Evolutionary conservation across 2,888 invertebrate genomes (phyloP).

Genomic region (Adela reaumurella): DNA sequence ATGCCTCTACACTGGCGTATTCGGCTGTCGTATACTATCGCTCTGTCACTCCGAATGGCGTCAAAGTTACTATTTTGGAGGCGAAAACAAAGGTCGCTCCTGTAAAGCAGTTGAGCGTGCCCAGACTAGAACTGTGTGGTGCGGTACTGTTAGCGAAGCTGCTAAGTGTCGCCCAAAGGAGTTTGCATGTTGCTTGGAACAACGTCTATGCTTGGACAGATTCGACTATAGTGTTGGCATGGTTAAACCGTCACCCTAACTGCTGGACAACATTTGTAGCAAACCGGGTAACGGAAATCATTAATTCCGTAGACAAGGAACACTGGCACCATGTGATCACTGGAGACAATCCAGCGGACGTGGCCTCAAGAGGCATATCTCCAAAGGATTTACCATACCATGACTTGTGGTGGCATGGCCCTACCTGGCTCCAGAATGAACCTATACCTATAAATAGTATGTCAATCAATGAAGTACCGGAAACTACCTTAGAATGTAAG

Average conservation of each 20-base stretch:
- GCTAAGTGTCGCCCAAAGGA: conserved; percentile 3
- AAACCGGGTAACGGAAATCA: conserved; percentile 13
- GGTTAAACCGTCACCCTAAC: conserved; percentile 11
- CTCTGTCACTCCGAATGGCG: conserved; percentile 2
- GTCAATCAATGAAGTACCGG: background rate
- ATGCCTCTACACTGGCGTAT: conserved; percentile 14
- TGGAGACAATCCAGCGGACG: conserved; percentile 9
- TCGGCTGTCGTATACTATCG: conserved; percentile 14
- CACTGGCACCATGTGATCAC: conserved; percentile 8
- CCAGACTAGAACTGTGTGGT: conserved; percentile 16
- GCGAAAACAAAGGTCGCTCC: background rate
- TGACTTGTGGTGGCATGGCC: conserved; percentile 3
- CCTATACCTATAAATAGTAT: background rate
- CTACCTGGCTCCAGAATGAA: background rate
- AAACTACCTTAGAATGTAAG: background rate
- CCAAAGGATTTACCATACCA: background rate
- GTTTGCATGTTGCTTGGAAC: conserved; percentile 5
- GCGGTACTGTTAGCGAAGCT: conserved; percentile 14
- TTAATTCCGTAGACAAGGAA: conserved; percentile 1
- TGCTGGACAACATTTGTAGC: conserved; percentile 15
- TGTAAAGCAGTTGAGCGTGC: conserved; percentile 7
- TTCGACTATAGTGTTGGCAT: conserved; percentile 13
- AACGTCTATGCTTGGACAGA: conserved; percentile 14
- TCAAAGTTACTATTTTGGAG: conserved; percentile 3
- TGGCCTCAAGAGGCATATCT: conserved; percentile 8